A percentile compares a stretch with the other conserved stretches of the same genome.
phyloP scores from a whole-genome alignment of 2,797 vertebrate genomes.

The Ptychadena robeensis region DNA sequence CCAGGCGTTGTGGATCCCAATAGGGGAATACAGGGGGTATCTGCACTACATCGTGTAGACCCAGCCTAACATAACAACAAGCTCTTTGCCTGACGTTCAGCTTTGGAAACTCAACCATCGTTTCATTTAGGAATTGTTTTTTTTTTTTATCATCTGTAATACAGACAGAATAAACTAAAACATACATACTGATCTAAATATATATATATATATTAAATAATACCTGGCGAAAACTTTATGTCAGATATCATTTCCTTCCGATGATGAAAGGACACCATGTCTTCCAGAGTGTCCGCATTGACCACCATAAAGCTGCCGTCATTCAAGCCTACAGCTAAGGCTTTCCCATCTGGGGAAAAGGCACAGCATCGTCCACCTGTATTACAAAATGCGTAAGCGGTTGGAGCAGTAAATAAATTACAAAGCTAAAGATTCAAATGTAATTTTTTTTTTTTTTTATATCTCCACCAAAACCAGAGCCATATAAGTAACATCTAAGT shows the following conservation, averaged over 20 bases:
- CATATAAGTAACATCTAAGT: background rate
- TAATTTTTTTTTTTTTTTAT: background rate
- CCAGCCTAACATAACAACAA: too few relatives aligned
- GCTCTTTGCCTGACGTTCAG: too few relatives aligned
- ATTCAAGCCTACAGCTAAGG: slow-evolving; percentile 91
- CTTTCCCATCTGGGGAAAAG: slow-evolving; percentile 97
- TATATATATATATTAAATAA: background rate
- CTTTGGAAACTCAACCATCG: too few relatives aligned
- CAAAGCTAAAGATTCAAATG: background rate
- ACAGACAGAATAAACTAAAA: too few relatives aligned
- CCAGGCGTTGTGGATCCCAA: too few relatives aligned
- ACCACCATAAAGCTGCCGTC: slow-evolving; percentile 97
- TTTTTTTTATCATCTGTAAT: too few relatives aligned
- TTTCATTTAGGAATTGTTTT: too few relatives aligned
- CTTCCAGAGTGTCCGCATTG: slow-evolving; percentile 94
- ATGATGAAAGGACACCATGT: slow-evolving; percentile 98
- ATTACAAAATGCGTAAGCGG: slow-evolving; percentile 3
- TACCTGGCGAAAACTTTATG: slow-evolving; percentile 94
- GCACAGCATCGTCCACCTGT: slow-evolving; percentile 93
- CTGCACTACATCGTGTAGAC: too few relatives aligned
- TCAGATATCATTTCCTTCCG: slow-evolving; percentile 95
- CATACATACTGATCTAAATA: background rate
- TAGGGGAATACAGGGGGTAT: too few relatives aligned
- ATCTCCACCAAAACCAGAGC: background rate
- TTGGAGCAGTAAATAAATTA: background rate